phyloP scores from a whole-genome alignment of 2,113 vertebrate genomes.

The Onychorhynchus coronatus region DNA sequence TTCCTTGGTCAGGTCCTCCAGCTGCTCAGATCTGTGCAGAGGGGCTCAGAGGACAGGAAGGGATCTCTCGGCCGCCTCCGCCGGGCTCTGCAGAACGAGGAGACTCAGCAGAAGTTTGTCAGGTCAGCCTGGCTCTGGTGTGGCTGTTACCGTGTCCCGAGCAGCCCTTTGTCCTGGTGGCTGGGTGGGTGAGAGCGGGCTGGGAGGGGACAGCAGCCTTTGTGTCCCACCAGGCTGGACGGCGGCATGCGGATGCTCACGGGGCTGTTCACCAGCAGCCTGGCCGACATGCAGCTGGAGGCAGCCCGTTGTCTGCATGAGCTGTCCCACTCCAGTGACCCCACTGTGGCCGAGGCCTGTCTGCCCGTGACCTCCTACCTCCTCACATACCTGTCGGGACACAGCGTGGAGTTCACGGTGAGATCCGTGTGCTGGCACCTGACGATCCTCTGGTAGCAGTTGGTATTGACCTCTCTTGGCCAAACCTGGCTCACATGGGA shows the following conservation, averaged over 20 bases:
- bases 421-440: neutral
- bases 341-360: conserved; percentile 78
- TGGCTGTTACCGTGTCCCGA: neutral
- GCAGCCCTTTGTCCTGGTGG: neutral
- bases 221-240: conserved; percentile 77
- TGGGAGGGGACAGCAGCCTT: neutral
- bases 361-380: conserved; percentile 91
- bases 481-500: rapidly evolving
- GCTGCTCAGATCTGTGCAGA: conserved; percentile 77
- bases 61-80: conserved; percentile 73
- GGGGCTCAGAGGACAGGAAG: conserved; percentile 73
- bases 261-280: conserved; percentile 85
- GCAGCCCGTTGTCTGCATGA: conserved; percentile 86
- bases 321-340: conserved; percentile 87
- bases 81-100: conserved; percentile 76
- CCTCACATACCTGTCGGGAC: conserved; percentile 90
- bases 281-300: conserved; percentile 84
- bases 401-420: conserved; percentile 88
- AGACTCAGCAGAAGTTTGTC: conserved; percentile 83
- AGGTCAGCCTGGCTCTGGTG: conserved; percentile 69
- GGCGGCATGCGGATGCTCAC: conserved; percentile 84
- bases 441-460: neutral
- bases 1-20: conserved; percentile 66
- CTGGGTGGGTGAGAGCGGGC: rapidly evolving
- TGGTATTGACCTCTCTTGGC: neutral